Evolutionary conservation across 2,888 invertebrate species (phyloP).

Genomic region (Steinernema scapterisci): DNA sequence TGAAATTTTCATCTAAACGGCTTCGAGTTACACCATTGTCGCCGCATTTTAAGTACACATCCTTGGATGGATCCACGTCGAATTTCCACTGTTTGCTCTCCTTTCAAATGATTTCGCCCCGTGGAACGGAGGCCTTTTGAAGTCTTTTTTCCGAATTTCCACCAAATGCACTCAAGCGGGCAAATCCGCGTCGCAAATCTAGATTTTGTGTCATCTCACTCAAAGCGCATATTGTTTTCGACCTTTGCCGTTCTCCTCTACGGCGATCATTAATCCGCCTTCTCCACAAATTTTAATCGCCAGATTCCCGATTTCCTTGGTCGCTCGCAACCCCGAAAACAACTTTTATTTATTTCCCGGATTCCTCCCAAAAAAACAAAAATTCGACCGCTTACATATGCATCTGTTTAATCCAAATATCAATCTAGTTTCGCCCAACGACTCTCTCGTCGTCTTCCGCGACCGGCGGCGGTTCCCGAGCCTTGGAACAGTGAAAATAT

Average conservation of each 20-base stretch:
- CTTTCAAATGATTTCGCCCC: too few species aligned
- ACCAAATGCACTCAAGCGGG: neutral
- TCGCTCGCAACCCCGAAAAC: neutral
- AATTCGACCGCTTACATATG: slow-evolving; percentile 8
- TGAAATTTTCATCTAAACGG: too few species aligned
- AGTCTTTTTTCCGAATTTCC: too few species aligned
- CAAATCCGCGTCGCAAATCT: slow-evolving; percentile 2
- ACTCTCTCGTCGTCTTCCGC: neutral
- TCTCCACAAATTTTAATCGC: neutral
- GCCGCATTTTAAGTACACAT: too few species aligned
- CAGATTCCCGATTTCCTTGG: neutral
- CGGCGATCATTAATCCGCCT: slow-evolving; percentile 1
- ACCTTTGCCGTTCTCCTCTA: neutral
- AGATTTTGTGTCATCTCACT: neutral
- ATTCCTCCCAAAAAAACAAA: neutral
- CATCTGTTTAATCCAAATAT: slow-evolving; percentile 18
- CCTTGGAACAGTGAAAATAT: slow-evolving; percentile 7
- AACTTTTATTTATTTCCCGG: slow-evolving; percentile 14
- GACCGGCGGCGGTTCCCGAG: neutral
- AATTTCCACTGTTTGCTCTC: too few species aligned
- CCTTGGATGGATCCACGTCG: too few species aligned
- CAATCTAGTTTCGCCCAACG: slow-evolving; percentile 5
- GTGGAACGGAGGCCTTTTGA: too few species aligned
- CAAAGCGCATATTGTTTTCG: neutral
- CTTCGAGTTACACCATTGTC: too few species aligned